Evolutionary conservation across 2,888 invertebrate genomes (phyloP).

Genomic region (Tenthredo notha): DNA sequence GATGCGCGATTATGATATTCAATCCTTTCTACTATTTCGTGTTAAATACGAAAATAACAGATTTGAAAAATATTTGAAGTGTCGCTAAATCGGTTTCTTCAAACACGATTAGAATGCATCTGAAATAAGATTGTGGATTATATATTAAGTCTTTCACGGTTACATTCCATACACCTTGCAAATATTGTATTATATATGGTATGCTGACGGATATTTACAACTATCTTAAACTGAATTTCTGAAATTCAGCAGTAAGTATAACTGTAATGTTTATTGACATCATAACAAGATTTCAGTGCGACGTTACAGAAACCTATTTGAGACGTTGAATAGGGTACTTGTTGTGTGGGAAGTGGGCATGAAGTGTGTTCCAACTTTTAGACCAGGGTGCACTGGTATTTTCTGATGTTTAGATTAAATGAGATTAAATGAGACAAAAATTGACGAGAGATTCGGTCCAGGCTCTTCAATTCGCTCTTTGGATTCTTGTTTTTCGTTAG

Average conservation of each 20-base stretch:
- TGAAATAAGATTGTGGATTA: not conserved
- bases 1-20: not conserved
- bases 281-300: not conserved
- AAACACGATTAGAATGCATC: not conserved
- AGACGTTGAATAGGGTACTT: not conserved
- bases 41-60: not conserved
- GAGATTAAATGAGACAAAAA: slow-evolving; percentile 12
- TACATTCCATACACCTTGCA: not conserved
- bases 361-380: not conserved
- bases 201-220: not conserved
- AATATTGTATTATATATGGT: not conserved
- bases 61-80: not conserved
- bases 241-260: not conserved
- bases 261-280: not conserved
- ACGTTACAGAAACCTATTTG: slow-evolving; percentile 6
- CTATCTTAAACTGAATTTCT: not conserved
- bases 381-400: not conserved
- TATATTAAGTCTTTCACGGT: not conserved
- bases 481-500: not conserved
- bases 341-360: not conserved
- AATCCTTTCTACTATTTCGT: not conserved
- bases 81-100: not conserved
- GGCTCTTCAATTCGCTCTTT: not conserved
- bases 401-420: not conserved
- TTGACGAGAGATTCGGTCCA: not conserved